Evolutionary conservation across 2,888 invertebrate species (phyloP).

Genomic region (Cenopis cana): DNA sequence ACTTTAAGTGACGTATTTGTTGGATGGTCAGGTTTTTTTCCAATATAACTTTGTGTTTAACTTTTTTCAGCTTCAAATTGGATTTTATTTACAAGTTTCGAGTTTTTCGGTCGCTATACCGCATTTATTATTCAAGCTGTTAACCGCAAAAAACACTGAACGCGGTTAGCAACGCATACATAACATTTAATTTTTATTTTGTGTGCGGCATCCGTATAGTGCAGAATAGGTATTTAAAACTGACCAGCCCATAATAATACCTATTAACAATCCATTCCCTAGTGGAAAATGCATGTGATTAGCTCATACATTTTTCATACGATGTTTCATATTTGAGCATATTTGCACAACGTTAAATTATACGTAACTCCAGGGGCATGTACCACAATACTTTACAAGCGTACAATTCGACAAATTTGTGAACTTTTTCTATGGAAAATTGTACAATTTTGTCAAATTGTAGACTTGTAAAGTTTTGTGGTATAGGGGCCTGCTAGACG

Average conservation of each 20-base stretch:
- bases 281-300: conserved; percentile 21
- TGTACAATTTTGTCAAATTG: too few species aligned
- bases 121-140: conserved; percentile 21
- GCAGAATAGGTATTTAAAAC: conserved; percentile 7
- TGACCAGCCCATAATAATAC: conserved; percentile 9
- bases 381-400: too few species aligned
- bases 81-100: conserved; percentile 15
- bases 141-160: conserved; percentile 30
- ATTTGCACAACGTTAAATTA: background rate
- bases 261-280: conserved; percentile 9
- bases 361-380: background rate
- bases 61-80: background rate
- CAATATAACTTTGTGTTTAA: background rate
- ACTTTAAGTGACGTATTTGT: conserved; percentile 9
- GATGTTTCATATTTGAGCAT: too few species aligned
- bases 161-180: conserved; percentile 25
- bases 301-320: conserved; percentile 8
- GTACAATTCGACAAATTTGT: too few species aligned
- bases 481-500: too few species aligned
- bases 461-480: too few species aligned
- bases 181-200: conserved; percentile 39
- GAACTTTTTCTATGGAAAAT: too few species aligned
- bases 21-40: background rate
- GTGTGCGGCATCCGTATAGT: background rate
- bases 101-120: conserved; percentile 18